Percentiles rank a stretch among this genome's conserved stretches.
These are phyloP conservation scores for Ricordea florida DNA, from an alignment of 92 coral and sea anemone species.

Conservation along the genomic window DNA sequence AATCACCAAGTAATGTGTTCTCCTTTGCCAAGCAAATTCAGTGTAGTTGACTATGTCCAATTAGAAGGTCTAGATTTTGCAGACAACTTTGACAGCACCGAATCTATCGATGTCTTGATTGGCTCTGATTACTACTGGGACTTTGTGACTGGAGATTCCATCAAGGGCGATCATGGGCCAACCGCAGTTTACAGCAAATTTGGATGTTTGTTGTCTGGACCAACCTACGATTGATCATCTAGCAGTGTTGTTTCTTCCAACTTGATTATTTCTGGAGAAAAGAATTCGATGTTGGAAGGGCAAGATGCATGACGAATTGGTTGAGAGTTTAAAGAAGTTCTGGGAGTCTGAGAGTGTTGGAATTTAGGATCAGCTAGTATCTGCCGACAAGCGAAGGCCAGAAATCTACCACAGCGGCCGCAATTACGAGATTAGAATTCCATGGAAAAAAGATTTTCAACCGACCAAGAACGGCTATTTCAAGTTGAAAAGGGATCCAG, in stretches of 20 bases:
- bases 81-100: conserved; percentile 46
- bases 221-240: conserved; percentile 12
- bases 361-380: background rate
- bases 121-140: conserved; percentile 54
- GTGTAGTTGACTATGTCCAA: conserved; percentile 5
- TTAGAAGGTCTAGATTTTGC: conserved; percentile 38
- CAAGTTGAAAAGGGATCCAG: conserved; percentile 13
- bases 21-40: conserved; percentile 30
- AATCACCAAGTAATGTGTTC: conserved; percentile 40
- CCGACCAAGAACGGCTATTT: background rate
- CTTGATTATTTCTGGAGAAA: conserved; percentile 41
- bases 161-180: conserved; percentile 34
- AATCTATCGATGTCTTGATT: conserved; percentile 35
- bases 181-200: conserved; percentile 52
- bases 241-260: conserved; percentile 17
- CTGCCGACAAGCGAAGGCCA: background rate
- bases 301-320: conserved; percentile 17
- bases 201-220: conserved; percentile 57
- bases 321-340: conserved; percentile 17
- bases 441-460: conserved; percentile 25
- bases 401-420: conserved; percentile 11
- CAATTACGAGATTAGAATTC: conserved; percentile 13
- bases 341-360: background rate
- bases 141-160: conserved; percentile 41
- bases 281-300: background rate